Evolutionary conservation across 2,797 vertebrate species (phyloP), one percentile per base, ranked within the genome.

Genomic region (Smutsia temminckii): DNA sequence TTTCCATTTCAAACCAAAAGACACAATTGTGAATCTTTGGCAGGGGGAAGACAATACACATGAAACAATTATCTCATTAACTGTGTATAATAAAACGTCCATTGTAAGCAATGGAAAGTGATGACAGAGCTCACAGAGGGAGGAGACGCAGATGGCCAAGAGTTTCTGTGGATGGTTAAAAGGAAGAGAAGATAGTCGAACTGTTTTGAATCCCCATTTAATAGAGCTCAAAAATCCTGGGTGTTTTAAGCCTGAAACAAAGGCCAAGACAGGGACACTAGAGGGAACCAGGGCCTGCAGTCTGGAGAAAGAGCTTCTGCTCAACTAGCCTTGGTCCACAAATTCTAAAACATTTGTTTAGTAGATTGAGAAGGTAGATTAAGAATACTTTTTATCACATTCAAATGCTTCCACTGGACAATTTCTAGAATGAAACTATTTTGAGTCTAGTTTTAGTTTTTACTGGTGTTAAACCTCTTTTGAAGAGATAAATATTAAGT

Each of bases 261-360:
- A 66, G 34, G 74, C 53, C 40, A 53, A 85, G 40, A 20, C 75
- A n/a, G 40, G 49, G 69, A 95, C 91, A 42, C 96, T 94, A 97
- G 94, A 96, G 96, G 96, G 96, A 96, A 95, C 94, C 85, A 71
- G 49, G 92, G 64, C 71, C 72, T 91, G 51, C 29, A 14, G 53
- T 57, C 72, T 79, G 77, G 32, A 64, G 51, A 84, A 46, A 42
- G 11, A 10, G 25, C 81, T 17, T 53, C 29, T 0, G 32, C 61
- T 89, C 59, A 2, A 9, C 11, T 4, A 92, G 84, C 55, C 80
- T 71, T 40, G 11, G 46, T 25, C 91, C 71, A 20, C 8, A 3
- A 32, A 46, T 72, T 89, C 92, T 42, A 53, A 72, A 90, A 63
- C 21, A 55, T 42, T 34, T 57, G 77, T 68, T 88, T 68, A 17